Evolutionary conservation across 2,888 invertebrate genomes (phyloP), one percentile per base, ranked within the genome.

Genomic region (Hydropsyche betteni): DNA sequence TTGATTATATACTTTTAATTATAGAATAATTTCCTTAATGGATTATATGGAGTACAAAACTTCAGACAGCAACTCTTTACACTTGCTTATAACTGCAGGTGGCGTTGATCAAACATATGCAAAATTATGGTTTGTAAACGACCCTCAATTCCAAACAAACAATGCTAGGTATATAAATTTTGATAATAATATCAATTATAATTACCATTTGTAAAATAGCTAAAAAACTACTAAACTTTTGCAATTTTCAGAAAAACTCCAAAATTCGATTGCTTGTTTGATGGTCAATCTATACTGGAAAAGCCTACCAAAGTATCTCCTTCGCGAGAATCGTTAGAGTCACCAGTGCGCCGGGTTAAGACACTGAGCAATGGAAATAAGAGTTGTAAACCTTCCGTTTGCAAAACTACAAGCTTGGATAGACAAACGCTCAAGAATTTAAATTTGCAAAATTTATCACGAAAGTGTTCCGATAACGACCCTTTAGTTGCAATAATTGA

Each of bases 401-500:
- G 83, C 14, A 84, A 84, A 72, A 85, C 86, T 0, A 81, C 84
- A 80, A 88, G 88, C 75, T 80, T 87, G 6, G 87, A 87, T 80
- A 80, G 87, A 7, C 83, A 84, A 68, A 77, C 84, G 0, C 80
- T 87, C 2, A 86, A 86, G 61, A 87, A 86, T 24, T 80, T 87
- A 8, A 86, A 86, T 0, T 85, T 86, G 44, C 84, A 85, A 74
- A 86, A 85, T 79, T 82, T 33, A 12, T 69, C 81, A n/a, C 83
- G 83, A 55, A 82, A 80, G n/a, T 85, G 85, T n/a, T 79, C 81
- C 7, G 80, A 80, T 0, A 53, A 81, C 1, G 85, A 85, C 36
- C 87, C 87, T n/a, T 78, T 87, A 61, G 77, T 88, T 76, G 87
- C 86, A 53, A 86, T 87, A 2, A 83, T 87, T 6, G 87, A 87